A percentile compares a stretch with the other conserved stretches of the same genome.
These are phyloP conservation scores for Eilema depressum DNA, from an alignment of 2,888 invertebrate genomes.

Conservation along the genomic window DNA sequence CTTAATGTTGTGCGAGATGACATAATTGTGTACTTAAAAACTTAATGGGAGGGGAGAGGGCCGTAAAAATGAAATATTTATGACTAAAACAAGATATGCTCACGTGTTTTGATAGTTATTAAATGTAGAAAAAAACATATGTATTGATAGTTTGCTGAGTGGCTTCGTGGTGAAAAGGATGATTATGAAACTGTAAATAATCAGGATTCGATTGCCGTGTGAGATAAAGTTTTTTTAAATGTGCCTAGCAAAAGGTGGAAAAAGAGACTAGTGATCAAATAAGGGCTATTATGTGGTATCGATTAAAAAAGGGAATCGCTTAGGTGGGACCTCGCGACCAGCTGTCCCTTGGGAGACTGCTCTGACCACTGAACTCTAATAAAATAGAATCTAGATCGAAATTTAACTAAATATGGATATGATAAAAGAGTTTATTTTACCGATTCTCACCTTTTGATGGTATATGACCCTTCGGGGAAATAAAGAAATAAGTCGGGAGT, in stretches of 20 bases:
- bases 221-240: not conserved
- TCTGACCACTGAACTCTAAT: too few species aligned
- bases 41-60: conserved; percentile 40
- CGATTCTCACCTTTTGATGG: too few species aligned
- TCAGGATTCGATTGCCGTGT: not conserved
- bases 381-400: too few species aligned
- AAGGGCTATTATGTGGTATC: too few species aligned
- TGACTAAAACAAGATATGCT: conserved; percentile 44
- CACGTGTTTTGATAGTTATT: conserved; percentile 37
- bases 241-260: not conserved
- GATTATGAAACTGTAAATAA: not conserved
- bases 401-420: too few species aligned
- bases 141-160: not conserved
- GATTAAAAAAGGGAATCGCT: too few species aligned
- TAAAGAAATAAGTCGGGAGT: too few species aligned
- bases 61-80: conserved; percentile 56
- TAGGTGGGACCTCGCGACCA: too few species aligned
- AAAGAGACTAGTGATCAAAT: too few species aligned
- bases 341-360: too few species aligned
- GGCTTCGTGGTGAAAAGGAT: not conserved
- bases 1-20: conserved; percentile 66
- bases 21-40: conserved; percentile 66
- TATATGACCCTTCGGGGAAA: too few species aligned
- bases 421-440: too few species aligned
- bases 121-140: not conserved